Evolutionary conservation across 2,888 invertebrate species (phyloP).

Genomic region (Leucania comma): DNA sequence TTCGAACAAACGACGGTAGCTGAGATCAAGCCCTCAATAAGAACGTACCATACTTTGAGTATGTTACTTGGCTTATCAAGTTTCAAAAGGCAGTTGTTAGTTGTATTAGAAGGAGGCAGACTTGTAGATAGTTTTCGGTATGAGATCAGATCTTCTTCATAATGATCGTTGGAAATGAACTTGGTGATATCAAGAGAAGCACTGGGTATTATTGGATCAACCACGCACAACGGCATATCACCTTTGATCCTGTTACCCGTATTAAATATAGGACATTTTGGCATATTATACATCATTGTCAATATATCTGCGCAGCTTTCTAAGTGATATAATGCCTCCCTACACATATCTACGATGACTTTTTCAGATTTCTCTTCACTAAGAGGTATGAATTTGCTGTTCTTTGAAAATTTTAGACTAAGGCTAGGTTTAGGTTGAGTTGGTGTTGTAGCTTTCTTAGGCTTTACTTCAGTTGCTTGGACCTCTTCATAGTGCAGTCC

Average conservation of each 20-base stretch:
- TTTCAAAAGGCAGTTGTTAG: conserved; percentile 90
- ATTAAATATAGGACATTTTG: conserved; percentile 97
- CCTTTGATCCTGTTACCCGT: conserved; percentile 96
- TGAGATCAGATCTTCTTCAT: conserved; percentile 92
- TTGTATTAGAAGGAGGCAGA: conserved; percentile 86
- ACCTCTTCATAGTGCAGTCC: conserved; percentile 92
- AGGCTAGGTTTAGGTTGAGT: conserved; percentile 82
- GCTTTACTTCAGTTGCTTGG: conserved; percentile 85
- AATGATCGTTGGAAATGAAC: conserved; percentile 92
- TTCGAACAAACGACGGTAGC: conserved; percentile 96
- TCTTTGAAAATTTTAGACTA: conserved; percentile 85
- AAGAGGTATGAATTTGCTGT: conserved; percentile 87
- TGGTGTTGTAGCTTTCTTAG: conserved; percentile 78
- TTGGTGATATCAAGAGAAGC: conserved; percentile 92
- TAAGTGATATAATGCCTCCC: conserved; percentile 96
- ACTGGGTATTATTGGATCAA: conserved; percentile 96
- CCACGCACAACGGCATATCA: conserved; percentile 94
- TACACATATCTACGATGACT: conserved; percentile 91
- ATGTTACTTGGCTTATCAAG: conserved; percentile 96
- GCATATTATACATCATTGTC: conserved; percentile 98
- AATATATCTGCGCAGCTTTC: conserved; percentile 96
- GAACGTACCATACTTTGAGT: conserved; percentile 96
- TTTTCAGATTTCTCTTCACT: conserved; percentile 88
- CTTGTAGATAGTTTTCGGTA: conserved; percentile 91
- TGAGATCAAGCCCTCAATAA: conserved; percentile 96